Evolutionary conservation across 2,888 invertebrate genomes (phyloP).

Genomic region (Sinodicranocentrus sp.): DNA sequence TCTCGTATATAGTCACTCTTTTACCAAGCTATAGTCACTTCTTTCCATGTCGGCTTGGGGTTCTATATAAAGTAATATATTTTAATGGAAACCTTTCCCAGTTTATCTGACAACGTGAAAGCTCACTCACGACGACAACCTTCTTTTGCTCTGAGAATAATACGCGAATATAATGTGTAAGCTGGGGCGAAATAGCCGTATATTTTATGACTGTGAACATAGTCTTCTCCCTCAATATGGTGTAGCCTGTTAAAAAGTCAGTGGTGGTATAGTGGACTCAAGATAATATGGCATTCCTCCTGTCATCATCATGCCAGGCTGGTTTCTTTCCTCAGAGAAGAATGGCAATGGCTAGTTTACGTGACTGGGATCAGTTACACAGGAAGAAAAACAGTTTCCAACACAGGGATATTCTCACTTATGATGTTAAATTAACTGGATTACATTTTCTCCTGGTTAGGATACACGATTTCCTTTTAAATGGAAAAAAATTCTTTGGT

Average conservation of each 20-base stretch:
- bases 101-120: constrained; percentile 67
- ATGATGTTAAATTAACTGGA: no score
- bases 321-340: constrained; percentile 9
- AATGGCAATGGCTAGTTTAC: constrained; percentile 64
- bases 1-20: no score
- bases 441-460: no score
- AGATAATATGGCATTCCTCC: constrained; percentile 51
- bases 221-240: no score
- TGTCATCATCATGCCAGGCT: constrained; percentile 58
- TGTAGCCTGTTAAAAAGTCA: constrained; percentile 16
- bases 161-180: constrained; percentile 2
- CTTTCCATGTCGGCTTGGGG: neutral
- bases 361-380: constrained; percentile 66
- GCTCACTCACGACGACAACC: constrained; percentile 53
- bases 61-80: constrained; percentile 41
- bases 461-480: no score
- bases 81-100: constrained; percentile 61
- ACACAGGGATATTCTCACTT: neutral
- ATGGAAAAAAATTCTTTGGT: no score
- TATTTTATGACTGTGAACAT: constrained; percentile 51
- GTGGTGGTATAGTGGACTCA: neutral
- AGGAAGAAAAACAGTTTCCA: neutral
- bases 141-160: neutral
- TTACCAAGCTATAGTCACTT: no score
- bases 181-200: neutral